Evolutionary conservation across 2,888 invertebrate species (phyloP).

Genomic region (Brachypterus glaber): DNA sequence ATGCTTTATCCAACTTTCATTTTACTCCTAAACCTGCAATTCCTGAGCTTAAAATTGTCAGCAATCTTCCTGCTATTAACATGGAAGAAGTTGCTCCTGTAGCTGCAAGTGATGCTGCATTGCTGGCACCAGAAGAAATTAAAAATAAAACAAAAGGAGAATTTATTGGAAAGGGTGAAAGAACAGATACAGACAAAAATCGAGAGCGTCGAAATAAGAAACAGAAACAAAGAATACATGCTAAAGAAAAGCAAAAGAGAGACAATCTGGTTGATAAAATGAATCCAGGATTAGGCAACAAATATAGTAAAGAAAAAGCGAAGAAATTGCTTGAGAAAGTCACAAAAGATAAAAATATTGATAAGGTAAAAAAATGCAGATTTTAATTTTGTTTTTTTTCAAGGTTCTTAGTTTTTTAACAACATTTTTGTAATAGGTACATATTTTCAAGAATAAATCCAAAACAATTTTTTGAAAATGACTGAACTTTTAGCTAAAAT

Average conservation of each 20-base stretch:
- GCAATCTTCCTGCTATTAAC: conserved; percentile 79
- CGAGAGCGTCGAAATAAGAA: conserved; percentile 83
- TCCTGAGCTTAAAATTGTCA: conserved; percentile 83
- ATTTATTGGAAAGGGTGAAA: conserved; percentile 59
- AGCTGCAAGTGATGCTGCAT: conserved; percentile 70
- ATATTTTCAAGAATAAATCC: too few species aligned
- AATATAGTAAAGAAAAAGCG: conserved; percentile 48
- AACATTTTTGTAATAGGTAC: too few species aligned
- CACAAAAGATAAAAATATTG: conserved; percentile 54
- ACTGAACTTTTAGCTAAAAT: conserved; percentile 10
- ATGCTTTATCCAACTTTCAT: conserved; percentile 88
- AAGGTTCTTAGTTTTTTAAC: too few species aligned
- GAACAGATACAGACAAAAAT: conserved; percentile 78
- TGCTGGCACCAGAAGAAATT: conserved; percentile 90
- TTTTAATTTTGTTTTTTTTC: conserved; percentile 8
- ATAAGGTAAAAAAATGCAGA: conserved; percentile 43
- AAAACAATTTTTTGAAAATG: too few species aligned
- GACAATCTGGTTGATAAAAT: conserved; percentile 33
- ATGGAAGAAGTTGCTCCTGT: conserved; percentile 96
- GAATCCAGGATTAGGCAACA: conserved; percentile 44
- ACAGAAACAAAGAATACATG: conserved; percentile 53
- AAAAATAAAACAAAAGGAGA: conserved; percentile 49
- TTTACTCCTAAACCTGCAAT: conserved; percentile 81
- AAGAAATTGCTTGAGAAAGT: conserved; percentile 53
- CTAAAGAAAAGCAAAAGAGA: conserved; percentile 44